Percentiles rank a stretch among this genome's conserved stretches.
Evolutionary conservation across 2,888 invertebrate genomes (phyloP).

Genomic region (Agrilus mali): DNA sequence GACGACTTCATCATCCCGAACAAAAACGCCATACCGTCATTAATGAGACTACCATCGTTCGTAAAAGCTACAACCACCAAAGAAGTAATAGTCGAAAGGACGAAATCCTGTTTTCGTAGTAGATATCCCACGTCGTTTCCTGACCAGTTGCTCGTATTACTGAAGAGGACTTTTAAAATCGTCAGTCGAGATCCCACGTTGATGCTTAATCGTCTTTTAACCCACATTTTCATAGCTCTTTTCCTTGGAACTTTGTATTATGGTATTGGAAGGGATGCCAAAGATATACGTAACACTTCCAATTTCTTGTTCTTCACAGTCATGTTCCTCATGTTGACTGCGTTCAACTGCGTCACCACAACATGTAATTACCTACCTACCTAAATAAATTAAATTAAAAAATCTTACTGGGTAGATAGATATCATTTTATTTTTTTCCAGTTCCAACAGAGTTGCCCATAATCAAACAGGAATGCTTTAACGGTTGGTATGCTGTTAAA

Average conservation of each 20-base stretch:
- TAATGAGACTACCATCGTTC: no score
- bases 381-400: neutral
- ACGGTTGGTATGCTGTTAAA: slow-evolving; percentile 54
- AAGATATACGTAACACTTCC: slow-evolving; percentile 71
- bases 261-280: slow-evolving; percentile 77
- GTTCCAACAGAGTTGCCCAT: slow-evolving; percentile 51
- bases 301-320: slow-evolving; percentile 83
- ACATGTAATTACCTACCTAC: slow-evolving; percentile 59
- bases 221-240: slow-evolving; percentile 69
- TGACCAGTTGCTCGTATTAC: slow-evolving; percentile 45
- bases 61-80: no score
- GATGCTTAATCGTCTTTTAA: slow-evolving; percentile 61
- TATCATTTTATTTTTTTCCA: slow-evolving; percentile 23
- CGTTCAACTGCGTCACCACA: slow-evolving; percentile 80
- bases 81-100: slow-evolving; percentile 15
- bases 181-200: slow-evolving; percentile 60
- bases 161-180: slow-evolving; percentile 49
- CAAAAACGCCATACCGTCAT: no score
- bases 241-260: slow-evolving; percentile 74
- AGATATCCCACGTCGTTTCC: slow-evolving; percentile 45
- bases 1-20: no score
- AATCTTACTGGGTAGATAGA: neutral
- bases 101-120: slow-evolving; percentile 17
- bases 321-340: slow-evolving; percentile 90
- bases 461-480: slow-evolving; percentile 51